Conservation (phyloP, 2,888 invertebrate species). For the Loripinus fragilis region DNA sequence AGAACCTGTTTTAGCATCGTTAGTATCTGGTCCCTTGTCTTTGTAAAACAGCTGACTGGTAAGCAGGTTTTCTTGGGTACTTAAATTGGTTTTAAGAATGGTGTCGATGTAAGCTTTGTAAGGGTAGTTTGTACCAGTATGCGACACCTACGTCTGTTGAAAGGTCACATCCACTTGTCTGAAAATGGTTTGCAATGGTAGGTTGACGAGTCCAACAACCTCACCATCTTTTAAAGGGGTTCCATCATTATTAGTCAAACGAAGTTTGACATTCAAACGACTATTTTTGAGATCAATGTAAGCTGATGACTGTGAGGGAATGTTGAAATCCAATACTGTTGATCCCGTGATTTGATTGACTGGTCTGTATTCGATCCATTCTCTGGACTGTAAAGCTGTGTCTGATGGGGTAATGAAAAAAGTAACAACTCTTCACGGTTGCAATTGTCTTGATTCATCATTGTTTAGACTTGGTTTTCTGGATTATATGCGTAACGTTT, state of each 20-base stretch:
- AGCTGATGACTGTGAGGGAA: no score
- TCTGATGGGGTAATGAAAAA: no score
- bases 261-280: conserved; percentile 30
- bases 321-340: no score
- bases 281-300: conserved; percentile 39
- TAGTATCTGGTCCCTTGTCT: conserved; percentile 21
- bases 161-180: conserved; percentile 43
- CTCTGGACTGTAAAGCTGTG: no score
- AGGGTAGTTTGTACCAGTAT: conserved; percentile 45
- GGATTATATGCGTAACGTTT: no score
- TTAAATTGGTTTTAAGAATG: conserved; percentile 31
- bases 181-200: conserved; percentile 41
- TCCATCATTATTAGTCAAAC: conserved; percentile 21
- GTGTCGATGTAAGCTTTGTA: conserved; percentile 57
- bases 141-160: conserved; percentile 40
- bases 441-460: no score
- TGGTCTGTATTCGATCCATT: no score
- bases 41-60: conserved; percentile 41
- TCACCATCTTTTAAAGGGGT: neutral
- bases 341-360: no score
- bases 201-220: conserved; percentile 19
- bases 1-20: conserved; percentile 33
- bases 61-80: neutral
- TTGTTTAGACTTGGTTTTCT: no score
- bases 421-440: no score